Percentiles rank a stretch among this genome's conserved stretches.
These are phyloP conservation scores for Drosophila limbata DNA, from an alignment of 2,888 invertebrate genomes.

Conservation along the genomic window DNA sequence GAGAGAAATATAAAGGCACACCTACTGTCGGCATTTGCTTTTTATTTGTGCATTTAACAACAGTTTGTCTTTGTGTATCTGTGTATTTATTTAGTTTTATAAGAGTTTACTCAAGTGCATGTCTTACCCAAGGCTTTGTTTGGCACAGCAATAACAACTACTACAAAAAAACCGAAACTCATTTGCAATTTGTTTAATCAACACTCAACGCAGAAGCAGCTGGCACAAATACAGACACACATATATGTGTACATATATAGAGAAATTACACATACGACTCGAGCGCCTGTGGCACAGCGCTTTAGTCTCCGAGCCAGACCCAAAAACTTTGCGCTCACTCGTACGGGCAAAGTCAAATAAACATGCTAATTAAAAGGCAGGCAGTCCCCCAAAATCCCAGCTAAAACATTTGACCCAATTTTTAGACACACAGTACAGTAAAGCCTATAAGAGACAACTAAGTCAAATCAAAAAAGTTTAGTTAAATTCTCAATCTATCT, in stretches of 20 bases:
- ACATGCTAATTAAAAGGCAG: conserved; percentile 77
- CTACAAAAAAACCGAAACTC: conserved; percentile 62
- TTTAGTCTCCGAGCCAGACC: conserved; percentile 26
- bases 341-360: conserved; percentile 69
- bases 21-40: conserved; percentile 42
- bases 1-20: conserved; percentile 9
- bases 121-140: conserved; percentile 68
- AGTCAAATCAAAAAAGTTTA: background rate
- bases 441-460: background rate
- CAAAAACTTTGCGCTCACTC: conserved; percentile 48
- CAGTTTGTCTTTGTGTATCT: conserved; percentile 40
- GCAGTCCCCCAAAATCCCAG: conserved; percentile 38
- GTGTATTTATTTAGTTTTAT: conserved; percentile 73
- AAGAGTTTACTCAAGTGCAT: conserved; percentile 78
- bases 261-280: conserved; percentile 57
- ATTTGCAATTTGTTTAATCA: conserved; percentile 81
- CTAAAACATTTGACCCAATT: conserved; percentile 69
- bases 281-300: conserved; percentile 32
- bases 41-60: conserved; percentile 69
- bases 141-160: conserved; percentile 36
- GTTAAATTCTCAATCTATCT: background rate
- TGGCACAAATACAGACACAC: conserved; percentile 21
- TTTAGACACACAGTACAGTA: conserved; percentile 38
- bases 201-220: conserved; percentile 66
- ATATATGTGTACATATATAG: background rate